A percentile compares a stretch with the other conserved stretches of the same genome.
phyloP scores from a whole-genome alignment of 92 coral and sea anemone species.

The Palythoa caribaeorum region DNA sequence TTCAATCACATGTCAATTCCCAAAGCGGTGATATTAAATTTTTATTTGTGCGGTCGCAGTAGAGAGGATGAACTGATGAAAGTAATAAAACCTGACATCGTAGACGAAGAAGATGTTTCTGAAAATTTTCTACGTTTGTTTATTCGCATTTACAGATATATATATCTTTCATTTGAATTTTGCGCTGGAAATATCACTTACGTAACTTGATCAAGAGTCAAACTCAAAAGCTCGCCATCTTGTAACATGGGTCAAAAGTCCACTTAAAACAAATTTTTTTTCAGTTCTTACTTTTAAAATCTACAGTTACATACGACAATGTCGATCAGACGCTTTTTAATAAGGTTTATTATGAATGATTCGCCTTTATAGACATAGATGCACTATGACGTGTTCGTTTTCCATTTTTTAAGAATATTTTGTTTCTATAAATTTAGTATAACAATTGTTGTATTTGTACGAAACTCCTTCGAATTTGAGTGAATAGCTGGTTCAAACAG shows the following conservation, averaged over 20 bases:
- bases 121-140: not conserved
- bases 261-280: not conserved
- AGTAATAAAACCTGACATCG: not conserved
- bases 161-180: not conserved
- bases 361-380: too few species aligned
- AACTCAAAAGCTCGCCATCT: not conserved
- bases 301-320: too few species aligned
- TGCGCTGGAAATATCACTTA: not conserved
- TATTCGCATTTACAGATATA: not conserved
- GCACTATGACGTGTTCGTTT: too few species aligned
- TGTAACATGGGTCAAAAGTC: not conserved
- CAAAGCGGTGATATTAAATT: not conserved
- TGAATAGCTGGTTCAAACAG: too few species aligned
- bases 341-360: too few species aligned
- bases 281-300: not conserved
- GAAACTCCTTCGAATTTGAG: too few species aligned
- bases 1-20: conserved; percentile 16
- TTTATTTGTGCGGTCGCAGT: not conserved
- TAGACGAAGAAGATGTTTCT: not conserved
- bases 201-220: conserved; percentile 2
- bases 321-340: too few species aligned
- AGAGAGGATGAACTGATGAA: not conserved
- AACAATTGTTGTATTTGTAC: too few species aligned
- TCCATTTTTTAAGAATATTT: too few species aligned
- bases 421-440: too few species aligned